Conservation (phyloP, 2,797 vertebrate species). For the Crypturellus tataupa region DNA sequence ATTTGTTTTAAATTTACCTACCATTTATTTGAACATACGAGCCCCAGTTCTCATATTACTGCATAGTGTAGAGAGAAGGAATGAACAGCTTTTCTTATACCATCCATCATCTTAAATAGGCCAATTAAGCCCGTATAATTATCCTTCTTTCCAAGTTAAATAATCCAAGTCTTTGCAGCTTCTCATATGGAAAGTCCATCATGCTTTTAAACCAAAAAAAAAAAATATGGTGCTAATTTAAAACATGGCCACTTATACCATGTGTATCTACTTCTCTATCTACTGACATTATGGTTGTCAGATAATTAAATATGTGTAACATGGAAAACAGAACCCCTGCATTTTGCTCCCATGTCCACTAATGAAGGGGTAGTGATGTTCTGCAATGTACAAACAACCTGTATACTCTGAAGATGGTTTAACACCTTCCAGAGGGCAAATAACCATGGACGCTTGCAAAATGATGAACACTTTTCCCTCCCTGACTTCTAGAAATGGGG, state of each 20-base stretch:
- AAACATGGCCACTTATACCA: slow-evolving; percentile 36
- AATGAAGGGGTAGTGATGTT: neutral
- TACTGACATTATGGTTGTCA: neutral
- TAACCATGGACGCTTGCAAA: fast-evolving
- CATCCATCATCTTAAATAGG: slow-evolving; percentile 72
- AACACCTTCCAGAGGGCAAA: neutral
- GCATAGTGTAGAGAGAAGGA: slow-evolving; percentile 39
- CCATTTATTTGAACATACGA: slow-evolving; percentile 66
- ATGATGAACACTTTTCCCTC: neutral
- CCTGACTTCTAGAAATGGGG: neutral
- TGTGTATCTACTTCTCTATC: slow-evolving; percentile 6
- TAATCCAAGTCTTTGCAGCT: slow-evolving; percentile 69
- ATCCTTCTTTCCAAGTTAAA: slow-evolving; percentile 72
- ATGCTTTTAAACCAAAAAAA: slow-evolving; percentile 24
- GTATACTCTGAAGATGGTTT: neutral
- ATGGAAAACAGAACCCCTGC: neutral
- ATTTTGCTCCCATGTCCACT: neutral
- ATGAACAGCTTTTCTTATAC: slow-evolving; percentile 64
- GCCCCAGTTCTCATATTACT: slow-evolving; percentile 54
- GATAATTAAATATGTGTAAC: slow-evolving; percentile 33
- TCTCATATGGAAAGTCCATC: slow-evolving; percentile 69
- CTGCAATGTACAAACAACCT: neutral
- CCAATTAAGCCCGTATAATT: slow-evolving; percentile 67
- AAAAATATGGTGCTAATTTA: slow-evolving; percentile 59
- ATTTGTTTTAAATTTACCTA: slow-evolving; percentile 71